phyloP scores from a whole-genome alignment of 1,140 invertebrate species.

The Papilio machaon region DNA sequence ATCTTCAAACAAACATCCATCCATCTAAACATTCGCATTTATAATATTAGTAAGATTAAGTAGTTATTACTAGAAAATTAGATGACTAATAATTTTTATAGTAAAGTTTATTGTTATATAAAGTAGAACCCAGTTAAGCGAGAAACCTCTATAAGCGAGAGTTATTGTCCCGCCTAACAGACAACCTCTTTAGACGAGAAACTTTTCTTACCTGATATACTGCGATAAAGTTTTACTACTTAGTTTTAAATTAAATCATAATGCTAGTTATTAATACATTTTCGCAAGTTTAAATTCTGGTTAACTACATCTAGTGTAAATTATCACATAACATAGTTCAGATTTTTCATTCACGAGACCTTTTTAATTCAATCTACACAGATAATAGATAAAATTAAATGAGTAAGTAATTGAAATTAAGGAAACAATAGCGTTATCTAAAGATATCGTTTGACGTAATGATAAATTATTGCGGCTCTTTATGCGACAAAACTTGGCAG shows the following conservation, averaged over 20 bases:
- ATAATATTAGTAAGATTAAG: background rate
- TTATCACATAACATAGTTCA: background rate
- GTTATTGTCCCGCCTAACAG: too few relatives aligned
- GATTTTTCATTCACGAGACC: slow-evolving; percentile 1
- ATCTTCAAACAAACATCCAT: too few relatives aligned
- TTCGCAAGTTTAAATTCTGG: background rate
- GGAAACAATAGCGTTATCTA: slow-evolving; percentile 49
- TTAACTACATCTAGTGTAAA: background rate
- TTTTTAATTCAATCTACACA: background rate
- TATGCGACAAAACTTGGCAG: slow-evolving; percentile 37
- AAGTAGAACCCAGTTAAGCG: too few relatives aligned
- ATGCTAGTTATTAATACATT: too few relatives aligned
- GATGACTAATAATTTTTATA: background rate
- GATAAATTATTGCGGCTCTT: slow-evolving; percentile 41
- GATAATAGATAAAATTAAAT: slow-evolving; percentile 15
- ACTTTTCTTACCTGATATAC: too few relatives aligned
- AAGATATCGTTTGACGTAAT: slow-evolving; percentile 40
- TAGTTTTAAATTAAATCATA: too few relatives aligned
- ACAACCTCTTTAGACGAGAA: too few relatives aligned
- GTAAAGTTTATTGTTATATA: too few relatives aligned
- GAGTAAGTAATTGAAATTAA: slow-evolving; percentile 43
- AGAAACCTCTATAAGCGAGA: too few relatives aligned
- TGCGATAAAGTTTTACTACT: background rate
- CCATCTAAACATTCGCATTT: too few relatives aligned
- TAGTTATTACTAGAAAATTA: background rate